Evolutionary conservation across 2,113 vertebrate species (phyloP), one percentile per base, ranked within the genome.

Genomic region (Amphiprion ocellaris): DNA sequence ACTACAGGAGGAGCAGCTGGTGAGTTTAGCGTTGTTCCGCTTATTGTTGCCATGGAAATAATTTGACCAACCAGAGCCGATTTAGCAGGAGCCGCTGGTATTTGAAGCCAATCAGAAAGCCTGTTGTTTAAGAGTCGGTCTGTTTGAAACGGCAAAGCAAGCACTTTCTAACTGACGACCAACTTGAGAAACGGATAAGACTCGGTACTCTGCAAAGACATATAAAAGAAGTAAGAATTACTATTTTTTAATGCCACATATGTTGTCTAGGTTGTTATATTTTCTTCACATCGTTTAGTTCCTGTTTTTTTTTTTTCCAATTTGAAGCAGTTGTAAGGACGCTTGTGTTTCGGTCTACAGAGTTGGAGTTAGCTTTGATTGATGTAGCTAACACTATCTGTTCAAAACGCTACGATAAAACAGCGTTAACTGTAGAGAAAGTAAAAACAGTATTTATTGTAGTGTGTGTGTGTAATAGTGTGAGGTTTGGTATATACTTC

Each of bases 91-190:
- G 0, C 7, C 5, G 3, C 41, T 3, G 2, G 17, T 49, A 17
- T 14, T 17, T 9, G n/a, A 1, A 89, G 63, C 94, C 92, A 92
- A 94, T 94, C 86, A 59, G 6, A 61, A 49, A 4, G 17, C 7
- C 4, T 15, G 74, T 90, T 93, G 77, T 89, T 94, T 26, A 4
- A 14, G 58, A 33, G 81, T 79, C 15, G 2, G 65, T 46, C 12
- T 19, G 75, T 95, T 95, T 95, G 89, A 95, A 94, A 90, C 69
- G 55, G 73, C 68, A 58, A 56, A 63, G 56, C 56, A 69, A 89
- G 87, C 83, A 2, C 63, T 89, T 83, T 81, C 50, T 62, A 91
- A 89, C 90, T 86, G 91, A 77, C 87, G 58, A 47, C 19, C 1
- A 41, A 69, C 19, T 39, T n/a, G n/a, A 5, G 24, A 39, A 21